These are phyloP conservation scores for Coranthus polyacanthus DNA, from an alignment of 2,797 vertebrate genomes.

Conservation along the genomic window DNA sequence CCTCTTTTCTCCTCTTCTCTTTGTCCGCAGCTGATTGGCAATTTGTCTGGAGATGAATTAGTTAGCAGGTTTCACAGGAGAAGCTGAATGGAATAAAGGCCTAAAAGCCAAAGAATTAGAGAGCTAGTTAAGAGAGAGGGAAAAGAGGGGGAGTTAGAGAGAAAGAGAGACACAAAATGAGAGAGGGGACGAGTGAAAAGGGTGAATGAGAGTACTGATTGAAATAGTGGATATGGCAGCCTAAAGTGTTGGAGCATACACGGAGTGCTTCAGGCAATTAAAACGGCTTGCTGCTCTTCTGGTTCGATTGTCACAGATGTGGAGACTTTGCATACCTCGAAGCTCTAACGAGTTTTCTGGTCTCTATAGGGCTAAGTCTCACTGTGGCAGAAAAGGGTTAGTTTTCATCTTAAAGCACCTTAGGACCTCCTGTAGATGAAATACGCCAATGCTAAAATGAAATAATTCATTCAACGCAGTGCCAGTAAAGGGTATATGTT, in stretches of 20 bases:
- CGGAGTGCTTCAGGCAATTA: constrained; percentile 72
- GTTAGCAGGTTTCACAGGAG: constrained; percentile 79
- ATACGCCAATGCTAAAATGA: constrained; percentile 25
- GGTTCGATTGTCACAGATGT: constrained; percentile 51
- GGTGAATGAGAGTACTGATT: constrained; percentile 59
- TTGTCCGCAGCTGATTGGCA: constrained; percentile 83
- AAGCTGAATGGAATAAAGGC: constrained; percentile 75
- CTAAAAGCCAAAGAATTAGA: constrained; percentile 73
- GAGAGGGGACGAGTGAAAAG: constrained; percentile 54
- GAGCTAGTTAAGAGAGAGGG: constrained; percentile 70
- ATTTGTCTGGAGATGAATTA: constrained; percentile 84
- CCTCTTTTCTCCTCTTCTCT: constrained; percentile 73
- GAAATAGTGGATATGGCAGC: constrained; percentile 67
- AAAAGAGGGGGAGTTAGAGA: constrained; percentile 42
- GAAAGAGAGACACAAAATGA: constrained; percentile 41
- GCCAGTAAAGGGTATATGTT: background rate
- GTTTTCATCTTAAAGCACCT: constrained; percentile 42
- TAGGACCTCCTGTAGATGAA: constrained; percentile 18
- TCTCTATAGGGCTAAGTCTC: constrained; percentile 39
- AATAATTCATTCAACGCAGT: constrained; percentile 9
- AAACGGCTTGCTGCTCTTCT: constrained; percentile 62
- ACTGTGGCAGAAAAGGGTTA: constrained; percentile 42
- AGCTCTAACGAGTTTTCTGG: constrained; percentile 34
- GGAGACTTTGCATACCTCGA: constrained; percentile 49
- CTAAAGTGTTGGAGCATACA: constrained; percentile 49